Conservation (phyloP, 1,140 invertebrate species). For the Zaprionus ornatus region DNA sequence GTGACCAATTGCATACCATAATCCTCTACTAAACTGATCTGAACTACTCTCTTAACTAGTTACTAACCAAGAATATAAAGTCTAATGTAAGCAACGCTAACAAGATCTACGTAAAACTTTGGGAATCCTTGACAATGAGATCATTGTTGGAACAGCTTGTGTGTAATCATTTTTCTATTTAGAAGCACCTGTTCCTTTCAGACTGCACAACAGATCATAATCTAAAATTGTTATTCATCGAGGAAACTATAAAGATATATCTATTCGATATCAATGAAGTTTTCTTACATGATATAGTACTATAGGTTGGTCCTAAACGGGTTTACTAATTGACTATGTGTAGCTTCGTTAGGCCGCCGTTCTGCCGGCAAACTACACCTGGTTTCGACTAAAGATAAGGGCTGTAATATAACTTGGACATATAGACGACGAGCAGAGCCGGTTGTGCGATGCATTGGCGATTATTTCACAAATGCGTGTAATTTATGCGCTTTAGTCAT, state of each 20-base stretch:
- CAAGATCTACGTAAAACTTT: background rate
- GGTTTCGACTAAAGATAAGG: background rate
- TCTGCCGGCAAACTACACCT: background rate
- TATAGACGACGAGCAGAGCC: background rate
- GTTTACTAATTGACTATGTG: background rate
- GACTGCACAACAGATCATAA: no score
- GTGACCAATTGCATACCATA: no score
- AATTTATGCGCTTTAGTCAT: constrained; percentile 37
- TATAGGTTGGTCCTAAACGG: no score
- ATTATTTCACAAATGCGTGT: constrained; percentile 40
- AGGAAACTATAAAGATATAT: no score
- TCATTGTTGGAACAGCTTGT: no score
- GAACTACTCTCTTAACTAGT: no score
- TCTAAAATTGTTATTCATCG: no score
- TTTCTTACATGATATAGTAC: no score
- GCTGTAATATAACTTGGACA: background rate
- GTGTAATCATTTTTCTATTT: no score
- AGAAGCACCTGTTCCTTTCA: no score
- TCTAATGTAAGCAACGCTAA: background rate
- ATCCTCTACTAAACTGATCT: no score
- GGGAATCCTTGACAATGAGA: background rate
- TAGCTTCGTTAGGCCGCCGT: background rate
- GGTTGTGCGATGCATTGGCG: background rate
- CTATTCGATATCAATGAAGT: background rate
- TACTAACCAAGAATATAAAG: background rate